These are phyloP conservation scores for Aleadryas rufinucha DNA, from an alignment of 2,113 vertebrate genomes.

Conservation along the genomic window DNA sequence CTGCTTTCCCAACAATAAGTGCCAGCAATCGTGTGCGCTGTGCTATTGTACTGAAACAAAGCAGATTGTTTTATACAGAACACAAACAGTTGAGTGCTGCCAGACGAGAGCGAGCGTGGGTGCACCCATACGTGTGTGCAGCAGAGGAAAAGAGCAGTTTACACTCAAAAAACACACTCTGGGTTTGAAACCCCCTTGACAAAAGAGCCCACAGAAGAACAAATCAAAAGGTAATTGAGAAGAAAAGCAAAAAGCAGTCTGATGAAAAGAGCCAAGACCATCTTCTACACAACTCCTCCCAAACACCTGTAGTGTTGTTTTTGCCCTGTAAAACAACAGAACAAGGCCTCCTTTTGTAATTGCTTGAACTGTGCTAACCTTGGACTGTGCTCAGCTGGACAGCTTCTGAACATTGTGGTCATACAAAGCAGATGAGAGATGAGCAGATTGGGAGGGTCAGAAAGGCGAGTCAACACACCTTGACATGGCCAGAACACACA, in stretches of 20 bases:
- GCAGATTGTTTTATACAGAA: background rate
- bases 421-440: background rate
- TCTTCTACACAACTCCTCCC: background rate
- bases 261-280: background rate
- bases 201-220: background rate
- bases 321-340: background rate
- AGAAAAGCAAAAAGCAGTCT: background rate
- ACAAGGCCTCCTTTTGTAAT: background rate
- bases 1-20: background rate
- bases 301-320: background rate
- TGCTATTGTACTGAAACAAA: background rate
- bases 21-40: background rate
- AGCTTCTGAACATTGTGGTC: background rate
- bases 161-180: background rate
- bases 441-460: background rate
- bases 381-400: background rate
- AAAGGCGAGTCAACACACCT: background rate
- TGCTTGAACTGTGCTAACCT: background rate
- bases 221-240: background rate
- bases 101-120: rapidly evolving
- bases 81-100: background rate
- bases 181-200: background rate
- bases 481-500: background rate
- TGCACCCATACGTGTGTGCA: rapidly evolving
- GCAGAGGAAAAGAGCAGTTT: background rate